These are phyloP conservation scores for Ciconia maguari DNA, from an alignment of 2,113 vertebrate genomes.

Conservation along the genomic window DNA sequence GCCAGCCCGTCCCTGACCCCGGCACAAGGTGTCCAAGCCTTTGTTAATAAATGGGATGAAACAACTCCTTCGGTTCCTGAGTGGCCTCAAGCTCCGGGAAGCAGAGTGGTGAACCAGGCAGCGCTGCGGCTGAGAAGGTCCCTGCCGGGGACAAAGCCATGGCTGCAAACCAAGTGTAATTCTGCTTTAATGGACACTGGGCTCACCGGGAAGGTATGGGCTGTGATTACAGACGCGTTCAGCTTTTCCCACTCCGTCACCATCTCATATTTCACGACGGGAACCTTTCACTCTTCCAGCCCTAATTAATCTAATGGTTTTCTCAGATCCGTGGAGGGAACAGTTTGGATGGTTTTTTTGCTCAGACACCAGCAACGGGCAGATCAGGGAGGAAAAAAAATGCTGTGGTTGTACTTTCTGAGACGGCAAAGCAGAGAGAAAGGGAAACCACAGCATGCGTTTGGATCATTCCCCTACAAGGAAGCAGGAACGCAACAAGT, in stretches of 20 bases:
- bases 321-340: neutral
- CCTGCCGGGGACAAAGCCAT: neutral
- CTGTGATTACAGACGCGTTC: neutral
- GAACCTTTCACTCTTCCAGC: constrained; percentile 10
- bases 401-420: neutral
- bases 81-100: neutral
- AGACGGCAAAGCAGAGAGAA: neutral
- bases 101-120: neutral
- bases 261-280: neutral
- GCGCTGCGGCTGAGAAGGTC: neutral
- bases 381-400: neutral
- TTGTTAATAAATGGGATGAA: neutral
- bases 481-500: neutral
- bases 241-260: neutral
- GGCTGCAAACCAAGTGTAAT: neutral
- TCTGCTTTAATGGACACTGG: neutral
- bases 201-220: neutral
- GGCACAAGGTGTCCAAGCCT: neutral
- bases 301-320: constrained; percentile 36
- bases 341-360: neutral
- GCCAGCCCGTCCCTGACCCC: neutral
- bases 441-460: neutral
- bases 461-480: neutral
- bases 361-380: neutral
- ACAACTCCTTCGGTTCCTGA: neutral